phyloP scores from a whole-genome alignment of 2,888 invertebrate genomes.

The Seira musarum region DNA sequence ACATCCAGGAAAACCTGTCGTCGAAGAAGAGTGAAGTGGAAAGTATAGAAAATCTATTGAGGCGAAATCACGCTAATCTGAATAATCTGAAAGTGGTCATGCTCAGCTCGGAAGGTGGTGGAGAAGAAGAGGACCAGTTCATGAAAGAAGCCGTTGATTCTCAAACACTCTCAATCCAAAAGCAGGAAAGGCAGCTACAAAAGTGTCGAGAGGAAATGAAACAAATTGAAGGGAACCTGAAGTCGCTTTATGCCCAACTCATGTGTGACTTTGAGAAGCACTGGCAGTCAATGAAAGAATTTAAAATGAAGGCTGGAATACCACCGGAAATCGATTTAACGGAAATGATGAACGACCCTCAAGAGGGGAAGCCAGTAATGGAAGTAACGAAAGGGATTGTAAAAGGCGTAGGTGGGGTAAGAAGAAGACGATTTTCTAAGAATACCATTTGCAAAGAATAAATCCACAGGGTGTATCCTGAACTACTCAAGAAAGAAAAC shows the following conservation, averaged over 20 bases:
- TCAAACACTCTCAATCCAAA: constrained; percentile 55
- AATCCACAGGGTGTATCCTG: constrained; percentile 35
- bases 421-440: background rate
- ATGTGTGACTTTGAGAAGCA: constrained; percentile 76
- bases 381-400: constrained; percentile 45
- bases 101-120: constrained; percentile 30
- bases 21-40: constrained; percentile 57
- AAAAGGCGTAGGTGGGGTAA: constrained; percentile 46
- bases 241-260: constrained; percentile 79
- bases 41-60: constrained; percentile 50
- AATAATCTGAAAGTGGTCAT: constrained; percentile 42
- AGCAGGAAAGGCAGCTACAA: constrained; percentile 57
- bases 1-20: constrained; percentile 37
- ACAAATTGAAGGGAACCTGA: constrained; percentile 48
- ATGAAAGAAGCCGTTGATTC: constrained; percentile 35
- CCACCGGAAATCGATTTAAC: background rate
- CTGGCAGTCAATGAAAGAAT: constrained; percentile 62
- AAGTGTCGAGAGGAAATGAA: constrained; percentile 47
- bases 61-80: constrained; percentile 38
- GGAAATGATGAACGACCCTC: background rate
- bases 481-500: background rate
- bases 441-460: background rate
- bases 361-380: constrained; percentile 16
- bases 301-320: background rate
- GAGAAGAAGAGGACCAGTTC: constrained; percentile 32